These are phyloP conservation scores for Melospiza georgiana DNA, from an alignment of 2,113 vertebrate genomes.

Conservation along the genomic window DNA sequence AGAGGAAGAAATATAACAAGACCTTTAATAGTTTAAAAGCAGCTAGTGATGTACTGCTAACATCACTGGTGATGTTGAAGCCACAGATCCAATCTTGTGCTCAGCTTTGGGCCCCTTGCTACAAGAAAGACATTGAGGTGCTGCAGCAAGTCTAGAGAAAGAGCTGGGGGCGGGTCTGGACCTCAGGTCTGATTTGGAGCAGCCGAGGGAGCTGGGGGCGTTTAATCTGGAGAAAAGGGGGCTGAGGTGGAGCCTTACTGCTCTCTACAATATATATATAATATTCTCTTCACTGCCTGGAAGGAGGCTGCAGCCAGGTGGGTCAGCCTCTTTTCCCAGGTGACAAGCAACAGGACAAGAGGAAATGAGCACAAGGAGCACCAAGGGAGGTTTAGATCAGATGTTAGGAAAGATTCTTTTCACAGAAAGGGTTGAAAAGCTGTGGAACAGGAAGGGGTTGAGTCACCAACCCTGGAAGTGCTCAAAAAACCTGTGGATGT, in stretches of 20 bases:
- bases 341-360: neutral
- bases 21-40: neutral
- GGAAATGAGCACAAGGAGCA: neutral
- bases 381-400: neutral
- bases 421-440: neutral
- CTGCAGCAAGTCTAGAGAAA: neutral
- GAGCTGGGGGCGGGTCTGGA: neutral
- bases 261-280: neutral
- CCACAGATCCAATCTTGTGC: neutral
- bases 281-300: neutral
- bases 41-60: neutral
- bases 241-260: neutral
- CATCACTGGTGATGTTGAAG: neutral
- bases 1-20: neutral
- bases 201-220: neutral
- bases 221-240: neutral
- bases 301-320: neutral
- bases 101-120: neutral
- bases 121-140: neutral
- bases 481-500: fast-evolving
- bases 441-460: neutral
- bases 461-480: neutral
- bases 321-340: neutral
- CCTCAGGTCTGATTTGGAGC: neutral
- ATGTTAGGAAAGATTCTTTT: neutral